Base-by-base conservation (phyloP, 1,140 invertebrate species). In the Euglossa dilemma region DNA sequence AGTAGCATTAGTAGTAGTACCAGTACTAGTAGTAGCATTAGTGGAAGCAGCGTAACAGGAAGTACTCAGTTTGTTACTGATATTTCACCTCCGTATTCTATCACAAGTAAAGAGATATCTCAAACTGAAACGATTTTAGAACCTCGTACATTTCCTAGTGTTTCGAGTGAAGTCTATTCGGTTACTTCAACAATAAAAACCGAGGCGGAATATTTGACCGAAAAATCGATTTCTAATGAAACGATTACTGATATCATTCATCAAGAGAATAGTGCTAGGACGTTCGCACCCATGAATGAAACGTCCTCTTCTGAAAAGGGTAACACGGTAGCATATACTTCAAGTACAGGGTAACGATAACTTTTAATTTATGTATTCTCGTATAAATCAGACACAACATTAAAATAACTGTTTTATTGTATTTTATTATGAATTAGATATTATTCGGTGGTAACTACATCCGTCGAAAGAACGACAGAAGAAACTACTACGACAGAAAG, bases 201-300 rank as follows among this genome's bases (percentile, higher is more conserved):
- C 12, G 76, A 81, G 6, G 59, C 52, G 9, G 73, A 64, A 54
- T 28, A 74, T 43, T 28, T 25, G 14, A 87, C 74, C 12, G 78
- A 72, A 11, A 82, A 14, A 61, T 89, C 77, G 16, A 20, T 79
- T 43, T 52, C 61, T 0, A 71, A 87, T 8, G 85, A 74, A 7
- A 78, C 69, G 25, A 69, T 23, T 8, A 73, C 57, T 7, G 81
- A 73, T 9, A 57, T 47, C n/a, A 50, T 6, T 23, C 71, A 78
- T 61, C 66, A 54, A 36, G 81, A 61, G n/a, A 47, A 64, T 0
- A 28, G 1, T 23, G 36, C 14, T 9, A 43, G 36, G 9, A 61
- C 64, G 3, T 36, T 28, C 4, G 20, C 6, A 0, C 28, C 67
- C 8, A 47, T 45, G 16, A 5, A 14, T 20, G 66, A 78, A 20